Conservation (phyloP, 2,888 invertebrate species). For the Cheilosia soror region DNA sequence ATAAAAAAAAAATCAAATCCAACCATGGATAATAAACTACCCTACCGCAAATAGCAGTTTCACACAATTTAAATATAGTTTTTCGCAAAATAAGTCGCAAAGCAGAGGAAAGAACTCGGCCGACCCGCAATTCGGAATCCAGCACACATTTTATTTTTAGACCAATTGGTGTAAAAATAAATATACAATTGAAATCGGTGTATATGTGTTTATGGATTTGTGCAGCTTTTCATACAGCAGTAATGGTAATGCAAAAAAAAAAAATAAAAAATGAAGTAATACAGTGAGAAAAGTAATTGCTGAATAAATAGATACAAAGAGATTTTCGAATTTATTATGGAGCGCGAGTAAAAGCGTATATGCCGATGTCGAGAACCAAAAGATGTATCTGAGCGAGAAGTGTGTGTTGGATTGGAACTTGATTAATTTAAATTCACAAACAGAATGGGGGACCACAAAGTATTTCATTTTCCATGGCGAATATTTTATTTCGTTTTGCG, state of each 20-base stretch:
- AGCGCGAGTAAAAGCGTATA: conserved; percentile 27
- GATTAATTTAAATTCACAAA: conserved; percentile 55
- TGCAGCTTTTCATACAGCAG: conserved; percentile 63
- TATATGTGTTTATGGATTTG: conserved; percentile 50
- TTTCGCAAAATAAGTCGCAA: conserved; percentile 38
- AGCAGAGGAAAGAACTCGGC: conserved; percentile 35
- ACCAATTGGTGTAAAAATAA: conserved; percentile 61
- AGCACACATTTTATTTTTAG: conserved; percentile 64
- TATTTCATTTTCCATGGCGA: conserved; percentile 34
- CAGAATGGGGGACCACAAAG: conserved; percentile 21
- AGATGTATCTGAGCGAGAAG: neutral
- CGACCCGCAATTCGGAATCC: conserved; percentile 39
- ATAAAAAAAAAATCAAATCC: conserved; percentile 51
- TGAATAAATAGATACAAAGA: conserved; percentile 55
- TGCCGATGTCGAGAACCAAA: conserved; percentile 9
- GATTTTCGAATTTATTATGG: conserved; percentile 29
- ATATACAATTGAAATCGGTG: conserved; percentile 54
- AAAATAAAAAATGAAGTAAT: conserved; percentile 26
- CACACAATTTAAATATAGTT: conserved; percentile 57
- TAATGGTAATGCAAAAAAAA: conserved; percentile 46
- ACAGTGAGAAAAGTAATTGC: conserved; percentile 66
- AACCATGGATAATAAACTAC: conserved; percentile 32
- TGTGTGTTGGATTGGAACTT: conserved; percentile 12
- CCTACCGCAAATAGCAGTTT: conserved; percentile 52
- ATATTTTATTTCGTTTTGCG: conserved; percentile 10